Percentiles rank a stretch among this genome's conserved stretches.
These are phyloP conservation scores for Tricholaema leucomelas DNA, from an alignment of 2,113 vertebrate genomes.

Conservation along the genomic window DNA sequence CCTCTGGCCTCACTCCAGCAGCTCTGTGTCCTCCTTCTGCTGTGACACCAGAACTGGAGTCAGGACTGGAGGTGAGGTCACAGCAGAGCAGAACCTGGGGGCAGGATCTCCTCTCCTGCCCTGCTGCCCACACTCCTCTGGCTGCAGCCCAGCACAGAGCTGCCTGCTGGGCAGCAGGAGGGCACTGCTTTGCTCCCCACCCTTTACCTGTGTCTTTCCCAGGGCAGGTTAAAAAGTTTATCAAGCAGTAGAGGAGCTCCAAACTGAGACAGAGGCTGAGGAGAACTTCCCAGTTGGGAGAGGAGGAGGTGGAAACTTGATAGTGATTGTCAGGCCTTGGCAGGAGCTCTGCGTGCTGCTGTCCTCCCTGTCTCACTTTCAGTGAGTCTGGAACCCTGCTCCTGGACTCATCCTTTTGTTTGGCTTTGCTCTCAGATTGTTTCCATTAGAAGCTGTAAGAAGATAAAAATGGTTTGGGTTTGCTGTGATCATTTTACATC, in stretches of 20 bases:
- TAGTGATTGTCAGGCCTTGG: neutral
- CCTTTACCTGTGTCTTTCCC: neutral
- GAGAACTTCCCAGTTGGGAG: neutral
- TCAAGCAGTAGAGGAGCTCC: neutral
- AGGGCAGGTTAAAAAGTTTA: neutral
- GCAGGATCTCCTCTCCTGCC: too few relatives aligned
- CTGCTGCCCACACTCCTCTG: too few relatives aligned
- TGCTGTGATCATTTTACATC: neutral
- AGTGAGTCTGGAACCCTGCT: neutral
- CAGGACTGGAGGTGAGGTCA: too few relatives aligned
- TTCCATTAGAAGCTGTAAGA: neutral
- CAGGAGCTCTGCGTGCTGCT: neutral
- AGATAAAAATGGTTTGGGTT: neutral
- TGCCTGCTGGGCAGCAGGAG: too few relatives aligned
- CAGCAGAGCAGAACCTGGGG: too few relatives aligned
- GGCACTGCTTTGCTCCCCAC: too few relatives aligned
- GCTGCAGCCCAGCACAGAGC: too few relatives aligned
- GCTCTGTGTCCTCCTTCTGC: too few relatives aligned
- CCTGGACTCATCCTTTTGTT: neutral
- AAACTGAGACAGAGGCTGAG: fast-evolving
- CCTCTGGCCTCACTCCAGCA: too few relatives aligned
- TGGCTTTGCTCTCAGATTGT: neutral
- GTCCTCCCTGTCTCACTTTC: neutral
- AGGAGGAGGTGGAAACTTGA: neutral
- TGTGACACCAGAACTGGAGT: too few relatives aligned